Conservation (phyloP, 2,888 invertebrate species). For the Plagodis pulveraria region DNA sequence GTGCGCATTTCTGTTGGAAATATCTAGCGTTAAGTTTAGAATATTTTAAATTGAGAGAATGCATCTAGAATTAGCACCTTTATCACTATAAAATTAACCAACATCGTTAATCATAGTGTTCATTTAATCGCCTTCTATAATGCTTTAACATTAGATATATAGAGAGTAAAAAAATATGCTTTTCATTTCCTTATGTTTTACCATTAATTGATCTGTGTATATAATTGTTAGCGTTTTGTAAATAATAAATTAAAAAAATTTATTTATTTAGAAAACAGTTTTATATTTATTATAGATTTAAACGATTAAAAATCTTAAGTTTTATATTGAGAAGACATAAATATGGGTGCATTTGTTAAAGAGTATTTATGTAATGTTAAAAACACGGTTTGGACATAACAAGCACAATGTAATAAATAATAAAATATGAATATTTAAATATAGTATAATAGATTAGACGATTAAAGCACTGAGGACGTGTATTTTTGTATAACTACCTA, state of each 20-base stretch:
- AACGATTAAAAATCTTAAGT: slow-evolving; percentile 52
- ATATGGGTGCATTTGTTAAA: slow-evolving; percentile 61
- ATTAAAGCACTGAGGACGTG: slow-evolving; percentile 82
- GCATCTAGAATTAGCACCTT: neutral
- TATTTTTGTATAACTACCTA: slow-evolving; percentile 76
- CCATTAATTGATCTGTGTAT: slow-evolving; percentile 78
- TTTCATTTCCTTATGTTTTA: slow-evolving; percentile 48
- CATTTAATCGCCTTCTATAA: slow-evolving; percentile 80
- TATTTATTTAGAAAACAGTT: slow-evolving; percentile 65
- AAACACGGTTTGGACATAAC: slow-evolving; percentile 50
- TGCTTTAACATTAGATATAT: slow-evolving; percentile 79
- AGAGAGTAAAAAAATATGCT: slow-evolving; percentile 48
- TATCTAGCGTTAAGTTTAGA: too few species aligned
- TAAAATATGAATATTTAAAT: neutral
- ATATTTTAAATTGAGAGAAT: too few species aligned
- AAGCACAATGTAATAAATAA: slow-evolving; percentile 57
- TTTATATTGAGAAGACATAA: slow-evolving; percentile 41
- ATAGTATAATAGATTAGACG: slow-evolving; percentile 43
- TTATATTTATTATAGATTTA: slow-evolving; percentile 55
- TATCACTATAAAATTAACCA: slow-evolving; percentile 11
- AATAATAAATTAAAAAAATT: slow-evolving; percentile 70
- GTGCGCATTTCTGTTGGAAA: too few species aligned
- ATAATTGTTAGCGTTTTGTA: slow-evolving; percentile 78
- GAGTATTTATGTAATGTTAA: slow-evolving; percentile 29
- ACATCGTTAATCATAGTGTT: slow-evolving; percentile 58